These are phyloP conservation scores for Drosophila villosipedis DNA, from an alignment of 2,888 invertebrate species.

Conservation along the genomic window DNA sequence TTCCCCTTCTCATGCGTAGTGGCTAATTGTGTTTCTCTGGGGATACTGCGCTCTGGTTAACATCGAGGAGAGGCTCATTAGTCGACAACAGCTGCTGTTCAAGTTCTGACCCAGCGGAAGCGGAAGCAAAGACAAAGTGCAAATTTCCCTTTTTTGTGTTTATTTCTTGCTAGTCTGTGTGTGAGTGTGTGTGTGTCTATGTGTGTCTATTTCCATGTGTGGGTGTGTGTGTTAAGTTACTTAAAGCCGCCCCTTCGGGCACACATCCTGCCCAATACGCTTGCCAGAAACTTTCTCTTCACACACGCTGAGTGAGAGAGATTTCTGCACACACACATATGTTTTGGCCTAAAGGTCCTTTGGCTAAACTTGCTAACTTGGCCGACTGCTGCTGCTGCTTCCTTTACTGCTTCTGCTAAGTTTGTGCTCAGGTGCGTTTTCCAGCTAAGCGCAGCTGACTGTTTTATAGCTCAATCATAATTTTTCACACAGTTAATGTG, in stretches of 20 bases:
- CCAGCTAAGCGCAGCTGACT: slow-evolving; percentile 69
- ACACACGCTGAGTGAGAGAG: slow-evolving; percentile 1
- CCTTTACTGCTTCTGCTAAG: not conserved
- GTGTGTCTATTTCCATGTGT: not conserved
- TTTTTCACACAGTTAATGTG: slow-evolving; percentile 82
- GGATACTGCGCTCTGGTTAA: slow-evolving; percentile 41
- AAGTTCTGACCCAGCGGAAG: slow-evolving; percentile 40
- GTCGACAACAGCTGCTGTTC: slow-evolving; percentile 41
- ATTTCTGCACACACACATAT: slow-evolving; percentile 18
- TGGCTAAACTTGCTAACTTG: slow-evolving; percentile 34
- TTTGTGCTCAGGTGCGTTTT: slow-evolving; percentile 35
- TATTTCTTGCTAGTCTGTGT: not conserved
- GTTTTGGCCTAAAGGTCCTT: slow-evolving; percentile 21
- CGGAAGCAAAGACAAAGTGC: slow-evolving; percentile 74
- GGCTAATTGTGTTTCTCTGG: slow-evolving; percentile 50
- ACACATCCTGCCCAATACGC: slow-evolving; percentile 37
- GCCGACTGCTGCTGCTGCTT: slow-evolving; percentile 9
- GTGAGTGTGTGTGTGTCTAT: slow-evolving; percentile 3
- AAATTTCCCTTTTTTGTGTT: slow-evolving; percentile 65
- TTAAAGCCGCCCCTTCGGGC: slow-evolving; percentile 45
- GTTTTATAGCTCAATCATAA: slow-evolving; percentile 82
- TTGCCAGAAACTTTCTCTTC: slow-evolving; percentile 42
- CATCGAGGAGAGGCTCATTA: slow-evolving; percentile 52
- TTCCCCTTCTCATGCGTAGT: not conserved
- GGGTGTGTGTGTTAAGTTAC: slow-evolving; percentile 42